Base-by-base conservation (phyloP, 2,797 vertebrate genomes). In the Salarias fasciatus region DNA sequence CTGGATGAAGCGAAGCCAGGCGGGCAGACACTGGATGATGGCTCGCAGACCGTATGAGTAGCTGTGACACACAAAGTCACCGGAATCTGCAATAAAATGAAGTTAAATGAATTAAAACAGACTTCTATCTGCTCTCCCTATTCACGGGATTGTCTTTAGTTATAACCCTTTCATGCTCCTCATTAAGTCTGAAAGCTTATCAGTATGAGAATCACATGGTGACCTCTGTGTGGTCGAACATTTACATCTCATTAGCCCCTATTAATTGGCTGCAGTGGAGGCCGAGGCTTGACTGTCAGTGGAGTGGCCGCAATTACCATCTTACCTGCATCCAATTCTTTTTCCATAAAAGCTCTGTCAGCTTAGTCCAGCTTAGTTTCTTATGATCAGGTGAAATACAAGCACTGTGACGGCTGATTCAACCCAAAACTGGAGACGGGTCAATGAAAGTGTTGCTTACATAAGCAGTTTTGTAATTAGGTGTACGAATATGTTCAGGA, bases 1-100 rank as follows among this genome's bases (percentile, higher is more conserved):
- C 86, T 99, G 98, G 88, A 97, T 94, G 83, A 99, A 99, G 75
- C 97, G 95, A 75, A 97, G 92, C 97, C 97, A 99, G 77, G 98
- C 98, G 3, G 98, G 98, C 90, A 99, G 93, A 91, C 98, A 99
- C 89, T 98, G 95, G 90, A 99, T 96, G 84, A 99, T 85, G 35
- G 98, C 97, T 30, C 97, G 94, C 55, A 99, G 93, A 40, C 97
- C 98, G 51, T 99, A 99, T 0, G 94, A 94, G 72, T 98, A 99
- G 52, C 91, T 95, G 91, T 97, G 91, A 87, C 98, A 99, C 24
- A 93, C 75, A 11, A 42, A 76, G 47, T 47, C 29, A 0, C 29
- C 48, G 9, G 75, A 6, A 12, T 55, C 88, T 90, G 3, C 9
- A 52, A 58, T 0, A 46, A 24, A 24, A 24, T 24, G 33, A 35